Percentiles rank a stretch among this genome's conserved stretches.
phyloP scores from a whole-genome alignment of 2,113 vertebrate genomes.

The Nannospalax galili region DNA sequence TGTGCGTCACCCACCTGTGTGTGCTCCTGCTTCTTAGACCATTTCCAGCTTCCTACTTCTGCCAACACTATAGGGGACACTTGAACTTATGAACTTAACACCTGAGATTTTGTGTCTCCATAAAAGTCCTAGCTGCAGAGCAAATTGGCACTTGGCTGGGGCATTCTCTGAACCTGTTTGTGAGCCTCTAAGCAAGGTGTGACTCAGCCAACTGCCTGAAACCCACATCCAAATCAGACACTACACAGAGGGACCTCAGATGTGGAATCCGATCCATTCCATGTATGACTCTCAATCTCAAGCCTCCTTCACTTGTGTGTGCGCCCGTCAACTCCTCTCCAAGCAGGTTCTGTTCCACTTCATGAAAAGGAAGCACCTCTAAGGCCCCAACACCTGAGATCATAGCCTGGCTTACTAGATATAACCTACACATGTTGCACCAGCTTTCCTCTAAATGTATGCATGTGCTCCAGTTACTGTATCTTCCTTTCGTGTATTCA shows the following conservation, averaged over 20 bases:
- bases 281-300: background rate
- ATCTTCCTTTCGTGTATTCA: slow-evolving; percentile 62
- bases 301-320: background rate
- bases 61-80: background rate
- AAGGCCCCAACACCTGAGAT: background rate
- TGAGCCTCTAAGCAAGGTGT: background rate
- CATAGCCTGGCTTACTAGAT: slow-evolving; percentile 37
- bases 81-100: background rate
- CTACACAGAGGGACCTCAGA: rapidly evolving
- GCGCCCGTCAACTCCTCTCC: background rate
- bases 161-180: background rate
- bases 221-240: no score
- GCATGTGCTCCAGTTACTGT: background rate
- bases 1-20: background rate
- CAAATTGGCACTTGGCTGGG: background rate
- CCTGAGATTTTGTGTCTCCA: background rate
- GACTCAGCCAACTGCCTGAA: background rate
- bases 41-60: background rate
- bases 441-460: slow-evolving; percentile 49
- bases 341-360: slow-evolving; percentile 20
- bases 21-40: background rate
- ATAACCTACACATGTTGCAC: background rate
- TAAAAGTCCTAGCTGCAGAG: background rate
- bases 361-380: slow-evolving; percentile 34
- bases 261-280: rapidly evolving